These are phyloP conservation scores for Cerastis leucographa DNA, from an alignment of 2,888 invertebrate genomes.

Conservation along the genomic window DNA sequence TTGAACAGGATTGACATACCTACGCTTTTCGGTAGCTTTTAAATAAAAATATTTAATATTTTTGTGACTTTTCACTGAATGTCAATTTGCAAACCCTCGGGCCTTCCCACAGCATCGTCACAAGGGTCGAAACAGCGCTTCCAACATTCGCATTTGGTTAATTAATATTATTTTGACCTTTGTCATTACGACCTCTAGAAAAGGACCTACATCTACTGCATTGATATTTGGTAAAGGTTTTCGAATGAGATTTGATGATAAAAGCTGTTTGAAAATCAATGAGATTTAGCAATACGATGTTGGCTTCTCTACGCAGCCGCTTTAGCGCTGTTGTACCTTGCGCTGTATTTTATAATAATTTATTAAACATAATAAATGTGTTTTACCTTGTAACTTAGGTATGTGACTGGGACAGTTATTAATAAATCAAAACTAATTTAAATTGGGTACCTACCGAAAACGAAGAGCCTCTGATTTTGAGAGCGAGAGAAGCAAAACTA, in stretches of 20 bases:
- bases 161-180: conserved; percentile 15
- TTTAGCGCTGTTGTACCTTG: conserved; percentile 72
- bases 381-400: background rate
- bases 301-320: conserved; percentile 66
- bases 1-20: background rate
- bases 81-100: background rate
- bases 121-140: background rate
- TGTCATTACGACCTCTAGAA: conserved; percentile 30
- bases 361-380: background rate
- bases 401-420: background rate
- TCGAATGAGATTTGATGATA: conserved; percentile 78
- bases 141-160: background rate
- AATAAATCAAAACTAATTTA: background rate
- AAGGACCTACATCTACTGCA: conserved; percentile 59
- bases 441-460: background rate
- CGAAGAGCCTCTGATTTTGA: background rate
- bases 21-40: background rate
- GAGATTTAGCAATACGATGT: conserved; percentile 82
- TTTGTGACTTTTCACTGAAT: background rate
- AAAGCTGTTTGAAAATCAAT: conserved; percentile 85
- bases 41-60: no score
- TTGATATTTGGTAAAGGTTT: conserved; percentile 71
- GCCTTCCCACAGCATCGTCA: background rate
- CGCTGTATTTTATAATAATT: background rate
- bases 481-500: background rate